Conservation (phyloP, 2,888 invertebrate genomes). For the Drosophila emarginata region DNA sequence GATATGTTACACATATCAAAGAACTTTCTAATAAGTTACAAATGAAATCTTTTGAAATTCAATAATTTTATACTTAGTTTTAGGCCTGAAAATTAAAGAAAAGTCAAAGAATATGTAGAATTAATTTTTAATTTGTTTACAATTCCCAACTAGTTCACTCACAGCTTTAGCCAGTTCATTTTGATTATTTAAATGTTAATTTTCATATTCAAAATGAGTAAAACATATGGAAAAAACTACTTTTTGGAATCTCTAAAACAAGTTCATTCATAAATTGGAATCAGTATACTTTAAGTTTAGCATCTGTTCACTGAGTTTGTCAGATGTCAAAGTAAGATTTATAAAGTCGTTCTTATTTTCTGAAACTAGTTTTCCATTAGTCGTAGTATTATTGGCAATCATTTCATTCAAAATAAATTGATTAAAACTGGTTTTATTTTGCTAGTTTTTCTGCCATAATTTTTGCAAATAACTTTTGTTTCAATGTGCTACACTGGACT, state of each 20-base stretch:
- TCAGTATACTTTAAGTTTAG: neutral
- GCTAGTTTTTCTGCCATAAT: neutral
- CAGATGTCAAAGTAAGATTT: neutral
- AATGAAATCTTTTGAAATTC: neutral
- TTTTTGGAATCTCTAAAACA: neutral
- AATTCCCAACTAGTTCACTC: neutral
- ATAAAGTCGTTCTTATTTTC: neutral
- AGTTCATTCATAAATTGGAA: neutral
- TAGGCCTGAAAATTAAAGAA: neutral
- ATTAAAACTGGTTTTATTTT: neutral
- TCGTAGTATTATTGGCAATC: no score
- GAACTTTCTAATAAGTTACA: neutral
- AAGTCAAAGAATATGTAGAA: no score
- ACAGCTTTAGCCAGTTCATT: neutral
- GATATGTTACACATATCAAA: neutral
- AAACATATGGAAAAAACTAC: neutral
- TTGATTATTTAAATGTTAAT: neutral
- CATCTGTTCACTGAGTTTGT: neutral
- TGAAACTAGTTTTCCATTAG: neutral
- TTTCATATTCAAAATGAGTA: neutral
- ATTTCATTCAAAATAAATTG: neutral
- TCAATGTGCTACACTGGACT: slow-evolving; percentile 53
- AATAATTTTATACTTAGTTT: neutral
- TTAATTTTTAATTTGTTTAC: neutral
- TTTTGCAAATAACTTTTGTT: neutral